Conservation (phyloP, 2,797 vertebrate genomes). For the Margarornis squamiger region DNA sequence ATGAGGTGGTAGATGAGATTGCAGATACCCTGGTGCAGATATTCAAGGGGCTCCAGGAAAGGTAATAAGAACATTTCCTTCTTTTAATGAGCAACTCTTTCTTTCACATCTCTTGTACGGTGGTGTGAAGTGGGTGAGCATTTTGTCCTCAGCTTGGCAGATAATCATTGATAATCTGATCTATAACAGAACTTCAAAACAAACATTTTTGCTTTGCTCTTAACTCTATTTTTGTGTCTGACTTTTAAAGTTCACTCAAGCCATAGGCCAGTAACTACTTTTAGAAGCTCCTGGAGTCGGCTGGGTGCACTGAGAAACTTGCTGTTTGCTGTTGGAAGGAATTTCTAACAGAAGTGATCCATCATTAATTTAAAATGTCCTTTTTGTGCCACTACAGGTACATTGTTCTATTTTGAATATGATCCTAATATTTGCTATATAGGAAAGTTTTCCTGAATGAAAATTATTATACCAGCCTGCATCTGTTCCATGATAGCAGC, state of each 20-base stretch:
- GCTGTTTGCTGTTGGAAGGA: background rate
- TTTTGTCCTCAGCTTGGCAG: background rate
- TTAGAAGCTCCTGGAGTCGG: background rate
- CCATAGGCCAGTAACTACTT: background rate
- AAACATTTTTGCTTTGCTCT: background rate
- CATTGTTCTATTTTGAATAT: background rate
- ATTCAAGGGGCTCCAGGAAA: slow-evolving; percentile 96
- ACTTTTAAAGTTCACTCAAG: background rate
- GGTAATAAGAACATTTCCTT: slow-evolving; percentile 76
- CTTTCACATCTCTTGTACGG: background rate
- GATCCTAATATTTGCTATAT: background rate
- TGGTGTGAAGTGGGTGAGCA: background rate
- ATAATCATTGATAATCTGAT: background rate
- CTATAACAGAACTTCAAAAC: background rate
- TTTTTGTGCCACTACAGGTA: background rate
- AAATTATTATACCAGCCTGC: background rate
- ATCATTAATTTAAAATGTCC: background rate
- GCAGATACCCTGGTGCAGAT: slow-evolving; percentile 97
- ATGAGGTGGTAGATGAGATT: slow-evolving; percentile 96
- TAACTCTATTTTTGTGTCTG: background rate
- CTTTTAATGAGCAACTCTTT: background rate
- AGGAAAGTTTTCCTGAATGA: background rate
- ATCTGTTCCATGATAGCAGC: background rate
- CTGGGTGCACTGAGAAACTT: background rate
- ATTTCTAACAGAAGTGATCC: background rate